phyloP scores from a whole-genome alignment of 2,888 invertebrate genomes.

The Volucella inanis region DNA sequence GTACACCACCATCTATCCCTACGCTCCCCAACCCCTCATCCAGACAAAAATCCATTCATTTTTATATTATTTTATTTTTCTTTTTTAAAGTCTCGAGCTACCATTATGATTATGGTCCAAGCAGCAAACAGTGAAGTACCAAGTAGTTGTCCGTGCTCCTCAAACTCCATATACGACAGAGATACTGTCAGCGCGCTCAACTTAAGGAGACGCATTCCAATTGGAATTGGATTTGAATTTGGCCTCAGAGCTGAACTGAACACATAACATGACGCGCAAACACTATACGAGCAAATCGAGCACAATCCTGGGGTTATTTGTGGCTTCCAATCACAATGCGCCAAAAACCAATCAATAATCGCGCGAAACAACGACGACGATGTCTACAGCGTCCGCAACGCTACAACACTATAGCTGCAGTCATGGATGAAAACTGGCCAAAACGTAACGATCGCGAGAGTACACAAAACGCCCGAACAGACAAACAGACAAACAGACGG shows the following conservation, averaged over 20 bases:
- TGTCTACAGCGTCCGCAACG: constrained; percentile 24
- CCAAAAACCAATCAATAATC: constrained; percentile 75
- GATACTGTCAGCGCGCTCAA: constrained; percentile 14
- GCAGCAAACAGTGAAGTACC: constrained; percentile 14
- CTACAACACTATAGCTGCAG: no score
- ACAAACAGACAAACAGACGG: constrained; percentile 36
- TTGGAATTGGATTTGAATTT: constrained; percentile 74
- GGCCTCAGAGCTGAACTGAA: constrained; percentile 46
- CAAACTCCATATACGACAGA: constrained; percentile 12
- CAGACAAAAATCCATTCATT: constrained; percentile 61
- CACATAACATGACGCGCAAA: constrained; percentile 1
- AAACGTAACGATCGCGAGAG: constrained; percentile 60
- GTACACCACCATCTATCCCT: constrained; percentile 1
- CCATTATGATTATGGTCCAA: constrained; percentile 68
- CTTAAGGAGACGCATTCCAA: constrained; percentile 66
- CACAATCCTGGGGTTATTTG: constrained; percentile 66
- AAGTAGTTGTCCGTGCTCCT: constrained; percentile 37
- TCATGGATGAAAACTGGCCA: constrained; percentile 60
- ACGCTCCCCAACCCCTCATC: constrained; percentile 44
- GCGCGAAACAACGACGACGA: constrained; percentile 60
- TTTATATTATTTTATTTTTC: constrained; percentile 13
- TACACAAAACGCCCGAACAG: constrained; percentile 33
- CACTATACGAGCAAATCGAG: constrained; percentile 1
- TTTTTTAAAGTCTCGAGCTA: constrained; percentile 60
- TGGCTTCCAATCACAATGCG: constrained; percentile 73